Conservation (phyloP, 2,113 vertebrate species). For the Scolopax mira region DNA sequence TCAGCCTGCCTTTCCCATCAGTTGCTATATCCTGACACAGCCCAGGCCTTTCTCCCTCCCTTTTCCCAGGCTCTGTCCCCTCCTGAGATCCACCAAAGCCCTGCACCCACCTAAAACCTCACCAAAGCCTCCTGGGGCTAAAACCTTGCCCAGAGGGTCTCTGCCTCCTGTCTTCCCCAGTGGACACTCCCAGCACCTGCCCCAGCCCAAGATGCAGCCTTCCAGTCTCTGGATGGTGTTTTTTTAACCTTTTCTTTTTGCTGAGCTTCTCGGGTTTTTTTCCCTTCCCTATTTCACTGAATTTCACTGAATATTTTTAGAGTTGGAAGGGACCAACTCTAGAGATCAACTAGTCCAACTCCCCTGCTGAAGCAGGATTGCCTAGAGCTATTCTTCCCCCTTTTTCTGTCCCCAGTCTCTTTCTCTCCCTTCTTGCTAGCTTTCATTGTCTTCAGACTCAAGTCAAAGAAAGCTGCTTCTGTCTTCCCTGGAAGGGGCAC, state of each 20-base stretch:
- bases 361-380: too few relatives aligned
- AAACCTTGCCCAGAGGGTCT: background rate
- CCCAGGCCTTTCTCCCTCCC: background rate
- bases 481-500: background rate
- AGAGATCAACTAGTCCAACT: too few relatives aligned
- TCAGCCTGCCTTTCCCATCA: background rate
- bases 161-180: background rate
- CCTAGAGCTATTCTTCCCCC: background rate
- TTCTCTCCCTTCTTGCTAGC: background rate
- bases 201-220: background rate
- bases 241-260: background rate
- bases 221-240: background rate
- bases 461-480: background rate
- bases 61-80: background rate
- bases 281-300: background rate
- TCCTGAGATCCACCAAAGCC: background rate
- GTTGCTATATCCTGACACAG: fast-evolving
- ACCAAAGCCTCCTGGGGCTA: background rate
- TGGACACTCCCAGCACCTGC: fast-evolving
- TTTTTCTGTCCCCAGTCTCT: background rate
- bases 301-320: too few relatives aligned
- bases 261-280: background rate
- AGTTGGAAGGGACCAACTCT: too few relatives aligned
- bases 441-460: background rate
- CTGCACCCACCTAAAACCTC: background rate